These are phyloP conservation scores for Oedothorax gibbosus DNA, from an alignment of 1,140 invertebrate species.

Conservation along the genomic window DNA sequence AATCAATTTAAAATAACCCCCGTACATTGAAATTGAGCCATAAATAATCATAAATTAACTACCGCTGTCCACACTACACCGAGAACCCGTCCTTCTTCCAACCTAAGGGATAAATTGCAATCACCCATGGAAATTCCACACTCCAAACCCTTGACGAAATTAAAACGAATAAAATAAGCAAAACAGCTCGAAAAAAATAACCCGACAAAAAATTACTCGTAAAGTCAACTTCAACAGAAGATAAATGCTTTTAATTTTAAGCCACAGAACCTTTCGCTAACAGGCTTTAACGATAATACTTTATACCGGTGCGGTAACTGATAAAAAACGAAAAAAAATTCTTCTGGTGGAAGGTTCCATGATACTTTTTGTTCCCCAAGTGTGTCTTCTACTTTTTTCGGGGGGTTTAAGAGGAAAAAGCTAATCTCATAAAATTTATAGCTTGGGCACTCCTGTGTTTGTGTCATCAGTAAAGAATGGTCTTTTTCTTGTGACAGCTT, in stretches of 20 bases:
- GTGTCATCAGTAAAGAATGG: neutral
- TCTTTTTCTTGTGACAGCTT: neutral
- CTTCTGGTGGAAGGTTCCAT: neutral
- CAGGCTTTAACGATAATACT: conserved; percentile 15
- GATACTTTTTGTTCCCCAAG: neutral
- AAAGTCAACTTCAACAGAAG: conserved; percentile 37
- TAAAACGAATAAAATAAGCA: conserved; percentile 29
- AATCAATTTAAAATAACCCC: no score
- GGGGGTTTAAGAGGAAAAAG: neutral
- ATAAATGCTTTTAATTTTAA: conserved; percentile 44
- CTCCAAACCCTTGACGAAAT: conserved; percentile 22
- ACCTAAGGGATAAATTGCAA: conserved; percentile 9
- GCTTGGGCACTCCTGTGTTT: neutral
- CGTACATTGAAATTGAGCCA: conserved; percentile 8
- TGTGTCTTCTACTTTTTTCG: neutral
- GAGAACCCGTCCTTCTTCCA: neutral
- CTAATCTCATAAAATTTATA: conserved; percentile 19
- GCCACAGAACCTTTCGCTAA: conserved; percentile 5
- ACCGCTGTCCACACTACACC: neutral
- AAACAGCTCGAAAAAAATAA: neutral
- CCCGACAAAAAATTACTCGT: neutral
- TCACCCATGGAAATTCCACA: neutral
- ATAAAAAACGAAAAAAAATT: neutral
- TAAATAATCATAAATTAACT: conserved; percentile 22
- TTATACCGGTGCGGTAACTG: neutral